Conservation (phyloP, 1,140 invertebrate genomes). For the Protaetia brevitarsis region DNA sequence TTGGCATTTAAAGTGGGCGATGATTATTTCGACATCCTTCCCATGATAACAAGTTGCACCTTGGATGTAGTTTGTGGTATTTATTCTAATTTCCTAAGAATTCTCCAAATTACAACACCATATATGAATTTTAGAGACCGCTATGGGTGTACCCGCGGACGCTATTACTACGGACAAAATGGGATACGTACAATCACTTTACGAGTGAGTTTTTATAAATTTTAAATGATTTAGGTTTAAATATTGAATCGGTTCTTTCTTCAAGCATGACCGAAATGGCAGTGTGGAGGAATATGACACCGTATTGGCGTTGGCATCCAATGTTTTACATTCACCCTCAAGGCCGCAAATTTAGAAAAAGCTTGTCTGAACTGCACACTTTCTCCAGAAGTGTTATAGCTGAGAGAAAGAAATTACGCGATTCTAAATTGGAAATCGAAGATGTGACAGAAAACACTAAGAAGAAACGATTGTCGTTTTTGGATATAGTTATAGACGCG, state of each 20-base stretch:
- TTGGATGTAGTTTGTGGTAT: constrained; percentile 8
- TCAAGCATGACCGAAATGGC: constrained; percentile 14
- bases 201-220: constrained; percentile 57
- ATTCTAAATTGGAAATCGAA: background rate
- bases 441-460: background rate
- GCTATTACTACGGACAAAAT: constrained; percentile 66
- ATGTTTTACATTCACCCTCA: background rate
- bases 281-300: background rate
- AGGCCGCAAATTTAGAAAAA: background rate
- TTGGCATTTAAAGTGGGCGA: background rate
- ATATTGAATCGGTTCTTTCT: too few species aligned
- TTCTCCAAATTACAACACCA: constrained; percentile 29
- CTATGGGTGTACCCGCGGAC: constrained; percentile 74
- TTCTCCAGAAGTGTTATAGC: background rate
- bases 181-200: constrained; percentile 74
- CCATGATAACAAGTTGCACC: background rate
- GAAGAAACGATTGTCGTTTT: constrained; percentile 7
- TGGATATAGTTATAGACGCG: background rate
- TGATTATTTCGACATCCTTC: background rate
- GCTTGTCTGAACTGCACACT: background rate
- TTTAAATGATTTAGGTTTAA: too few species aligned
- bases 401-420: background rate
- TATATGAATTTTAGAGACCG: constrained; percentile 61
- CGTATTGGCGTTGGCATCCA: background rate
- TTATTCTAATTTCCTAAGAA: background rate